Base-by-base conservation (phyloP, 2,888 invertebrate genomes). In the Amphipyra tragopoginis region DNA sequence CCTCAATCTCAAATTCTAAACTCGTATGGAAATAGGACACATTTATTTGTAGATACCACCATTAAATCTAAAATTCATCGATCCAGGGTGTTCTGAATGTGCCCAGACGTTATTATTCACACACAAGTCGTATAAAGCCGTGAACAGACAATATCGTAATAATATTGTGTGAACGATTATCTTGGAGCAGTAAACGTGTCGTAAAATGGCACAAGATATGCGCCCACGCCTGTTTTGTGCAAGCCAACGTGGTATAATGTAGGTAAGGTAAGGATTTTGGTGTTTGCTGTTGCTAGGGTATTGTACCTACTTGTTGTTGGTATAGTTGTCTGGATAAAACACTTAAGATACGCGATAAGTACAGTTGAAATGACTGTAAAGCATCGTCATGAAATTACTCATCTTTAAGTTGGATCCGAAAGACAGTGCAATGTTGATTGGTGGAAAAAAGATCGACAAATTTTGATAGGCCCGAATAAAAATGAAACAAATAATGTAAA, bases 121-220 rank as follows among this genome's bases (percentile, higher is more conserved):
- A 60, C 60, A 66, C 55, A 40, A 42, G 29, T 65, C 65, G 57
- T 60, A 72, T 75, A 69, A 63, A 71, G 65, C 55, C 55, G 60
- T 71, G 74, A 76, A 80, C 72, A 74, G 78, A 74, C 80, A 76
- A 80, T 71, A 81, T 71, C 72, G 72, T 80, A 74, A 78, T 80
- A 80, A 80, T 81, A 70, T 65, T 72, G 77, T 66, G 80, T 60
- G 76, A 64, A 69, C 80, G 80, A 80, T 80, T 81, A 79, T 79
- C 77, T 79, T 14, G 61, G 26, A 53, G 76, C 74, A 67, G 74
- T 80, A 80, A 80, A 80, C 70, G 72, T 49, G 76, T 80, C 79
- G 76, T 80, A 74, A 81, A 80, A 67, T 45, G 60, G 61, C 62
- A 65, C 69, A 63, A 75, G 75, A 75, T 69, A 61, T 75, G 75